Base-by-base conservation (phyloP, 92 coral and sea anemone species). In the Anthopleura xanthogrammica region DNA sequence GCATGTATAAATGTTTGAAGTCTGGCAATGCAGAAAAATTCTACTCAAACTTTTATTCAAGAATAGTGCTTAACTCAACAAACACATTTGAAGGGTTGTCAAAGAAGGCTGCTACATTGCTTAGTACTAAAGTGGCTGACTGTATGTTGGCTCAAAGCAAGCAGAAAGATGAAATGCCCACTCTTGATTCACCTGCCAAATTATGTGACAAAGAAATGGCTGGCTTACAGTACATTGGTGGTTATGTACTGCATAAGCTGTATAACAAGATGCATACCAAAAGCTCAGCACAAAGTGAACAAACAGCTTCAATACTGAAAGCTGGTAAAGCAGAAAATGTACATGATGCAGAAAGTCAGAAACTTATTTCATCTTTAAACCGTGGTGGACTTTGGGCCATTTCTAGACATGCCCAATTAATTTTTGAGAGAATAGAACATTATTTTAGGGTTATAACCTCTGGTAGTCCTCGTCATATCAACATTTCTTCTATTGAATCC, bases 21-120 rank as follows among this genome's bases (percentile, higher is more conserved):
- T 87, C 90, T 76, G 90, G 90, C 42, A 87, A 87, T 79, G 90
- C 80, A 11, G 87, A 87, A 78, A 82, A 77, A 87, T 83, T 70
- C 72, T 87, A 87, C 72, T 41, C 87, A 43, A 64, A 79, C 72
- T 83, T 87, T 76, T 87, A 84, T 52, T 6, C 87, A 17, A 84
- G 76, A 14, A 20, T 84, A 83, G 89, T 86, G 79, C 50, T 83
- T 19, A 52, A 83, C 73, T 72, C 86, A n/a, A 83, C 50, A 14
- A 74, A 72, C 66, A 43, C 46, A 13, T 84, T 56, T 13, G 48
- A 60, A 46, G 77, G 83, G 17, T 65, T 84, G 22, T 84, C 87
- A 13, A 43, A 60, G n/a, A 60, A 84, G 17, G 76, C 76, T 79
- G 91, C 86, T 16, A 84, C 88, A 58, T 46, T 84, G 64, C 81